Percentiles rank a stretch among this genome's conserved stretches.
Evolutionary conservation across 2,113 vertebrate genomes (phyloP).

Genomic region (Clarias batrachus): DNA sequence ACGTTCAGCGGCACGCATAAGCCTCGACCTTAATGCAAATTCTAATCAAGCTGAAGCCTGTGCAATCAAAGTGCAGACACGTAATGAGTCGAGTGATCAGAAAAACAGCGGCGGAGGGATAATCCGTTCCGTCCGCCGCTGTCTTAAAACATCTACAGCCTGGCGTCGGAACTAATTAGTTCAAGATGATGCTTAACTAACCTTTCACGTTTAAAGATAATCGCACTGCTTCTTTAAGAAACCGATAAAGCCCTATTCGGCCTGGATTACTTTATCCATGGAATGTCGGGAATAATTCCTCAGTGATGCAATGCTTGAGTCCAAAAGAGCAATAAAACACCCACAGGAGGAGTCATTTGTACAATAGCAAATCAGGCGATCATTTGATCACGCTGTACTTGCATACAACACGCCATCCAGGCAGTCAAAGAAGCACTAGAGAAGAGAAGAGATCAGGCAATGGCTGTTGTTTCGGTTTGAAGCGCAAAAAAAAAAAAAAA

Average conservation of each 20-base stretch:
- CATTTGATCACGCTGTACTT: background rate
- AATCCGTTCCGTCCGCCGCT: background rate
- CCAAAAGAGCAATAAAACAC: background rate
- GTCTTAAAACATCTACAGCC: background rate
- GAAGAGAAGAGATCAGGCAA: background rate
- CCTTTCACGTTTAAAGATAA: background rate
- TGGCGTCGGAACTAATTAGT: background rate
- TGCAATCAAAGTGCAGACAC: background rate
- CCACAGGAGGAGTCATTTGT: background rate
- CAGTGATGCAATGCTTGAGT: background rate
- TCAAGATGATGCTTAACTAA: background rate
- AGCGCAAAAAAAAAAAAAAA: no score
- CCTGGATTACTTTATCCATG: background rate
- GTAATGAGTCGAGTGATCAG: background rate
- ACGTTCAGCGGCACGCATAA: conserved; percentile 35
- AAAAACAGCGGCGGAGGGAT: background rate
- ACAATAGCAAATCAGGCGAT: background rate
- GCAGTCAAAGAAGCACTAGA: background rate
- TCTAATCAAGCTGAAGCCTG: background rate
- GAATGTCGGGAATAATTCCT: no score
- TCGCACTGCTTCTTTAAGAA: background rate
- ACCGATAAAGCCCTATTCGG: background rate
- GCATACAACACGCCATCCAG: background rate
- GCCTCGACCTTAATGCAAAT: conserved; percentile 49
- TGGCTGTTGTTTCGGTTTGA: background rate